Percentiles rank a stretch among this genome's conserved stretches.
phyloP scores from a whole-genome alignment of 1,140 invertebrate species.

The Neuroterus valhalla region DNA sequence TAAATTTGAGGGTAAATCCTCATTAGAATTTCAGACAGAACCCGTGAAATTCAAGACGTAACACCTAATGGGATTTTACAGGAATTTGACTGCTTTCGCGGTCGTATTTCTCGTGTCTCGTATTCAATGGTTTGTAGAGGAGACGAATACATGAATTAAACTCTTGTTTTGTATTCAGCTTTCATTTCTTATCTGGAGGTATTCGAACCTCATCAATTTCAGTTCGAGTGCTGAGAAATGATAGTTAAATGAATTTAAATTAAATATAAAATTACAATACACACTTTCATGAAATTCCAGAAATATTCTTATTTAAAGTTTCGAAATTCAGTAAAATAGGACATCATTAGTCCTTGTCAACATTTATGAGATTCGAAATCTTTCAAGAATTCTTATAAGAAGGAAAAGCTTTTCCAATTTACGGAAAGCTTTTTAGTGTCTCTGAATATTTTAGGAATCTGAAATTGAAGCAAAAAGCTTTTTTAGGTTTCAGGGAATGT shows the following conservation, averaged over 20 bases:
- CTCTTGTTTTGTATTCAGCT: not conserved
- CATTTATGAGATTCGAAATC: too few relatives aligned
- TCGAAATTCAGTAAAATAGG: too few relatives aligned
- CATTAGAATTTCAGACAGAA: constrained; percentile 10
- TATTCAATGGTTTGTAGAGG: not conserved
- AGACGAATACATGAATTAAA: not conserved
- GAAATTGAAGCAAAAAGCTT: not conserved
- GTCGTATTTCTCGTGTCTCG: not conserved
- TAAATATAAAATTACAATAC: too few relatives aligned
- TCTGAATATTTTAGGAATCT: not conserved
- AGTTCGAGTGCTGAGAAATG: not conserved
- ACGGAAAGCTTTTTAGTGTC: not conserved
- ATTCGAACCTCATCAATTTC: not conserved
- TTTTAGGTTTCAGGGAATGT: not conserved
- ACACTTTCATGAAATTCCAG: too few relatives aligned
- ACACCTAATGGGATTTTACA: not conserved
- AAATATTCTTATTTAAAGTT: too few relatives aligned
- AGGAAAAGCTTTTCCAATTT: not conserved
- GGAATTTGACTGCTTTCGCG: constrained; percentile 5
- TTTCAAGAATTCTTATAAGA: too few relatives aligned
- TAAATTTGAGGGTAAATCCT: constrained; percentile 6
- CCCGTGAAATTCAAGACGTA: constrained; percentile 21
- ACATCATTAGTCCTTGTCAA: too few relatives aligned
- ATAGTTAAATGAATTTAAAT: not conserved
- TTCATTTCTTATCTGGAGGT: not conserved